Base-by-base conservation (phyloP, 2,113 vertebrate species). In the Daubentonia madagascariensis region DNA sequence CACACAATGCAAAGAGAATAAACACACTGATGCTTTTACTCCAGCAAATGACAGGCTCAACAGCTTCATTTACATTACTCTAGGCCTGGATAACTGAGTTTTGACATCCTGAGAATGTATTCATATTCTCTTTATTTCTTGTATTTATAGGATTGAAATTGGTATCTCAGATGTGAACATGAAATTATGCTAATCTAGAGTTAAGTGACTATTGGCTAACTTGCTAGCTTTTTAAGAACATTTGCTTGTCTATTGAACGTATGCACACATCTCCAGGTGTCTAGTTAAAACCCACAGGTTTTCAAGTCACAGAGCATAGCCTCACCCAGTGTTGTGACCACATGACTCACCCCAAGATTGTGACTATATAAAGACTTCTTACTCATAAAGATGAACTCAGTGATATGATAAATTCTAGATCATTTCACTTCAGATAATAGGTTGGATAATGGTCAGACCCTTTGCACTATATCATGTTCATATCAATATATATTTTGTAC, bases 11-110 rank as follows among this genome's bases (percentile, higher is more conserved):
- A 0, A 92, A 88, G 12, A 83, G 94, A 91, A 88, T 57, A 89
- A 95, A 72, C 67, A 86, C 85, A 79, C 68, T 94, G 94, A 54
- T 40, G 85, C 63, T 95, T 94, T 80, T 61, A 32, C 32, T 96
- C 32, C 63, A 59, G 75, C 81, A 96, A 61, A 85, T 67, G 86
- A 85, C 72, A 95, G 72, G 67, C 50, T 96, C 52, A n/a, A 85
- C 54, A 61, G 40, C 89, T 83, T 97, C 92, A 97, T 97, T 97
- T 91, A 65, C 95, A 97, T 97, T 52, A 54, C 95, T 96, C 83
- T 85, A 85, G 14, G 32, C 85, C 72, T 67, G 25, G 59, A 96
- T 72, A 88, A 93, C 72, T 67, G 92, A 52, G 52, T 89, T 94
- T 75, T 96, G 86, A 81, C 57, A 86, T 70, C 67, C 43, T 50